Percentiles rank a stretch among this genome's conserved stretches.
phyloP scores from a whole-genome alignment of 92 coral and sea anemone genomes.

The Nematostella vectensis region DNA sequence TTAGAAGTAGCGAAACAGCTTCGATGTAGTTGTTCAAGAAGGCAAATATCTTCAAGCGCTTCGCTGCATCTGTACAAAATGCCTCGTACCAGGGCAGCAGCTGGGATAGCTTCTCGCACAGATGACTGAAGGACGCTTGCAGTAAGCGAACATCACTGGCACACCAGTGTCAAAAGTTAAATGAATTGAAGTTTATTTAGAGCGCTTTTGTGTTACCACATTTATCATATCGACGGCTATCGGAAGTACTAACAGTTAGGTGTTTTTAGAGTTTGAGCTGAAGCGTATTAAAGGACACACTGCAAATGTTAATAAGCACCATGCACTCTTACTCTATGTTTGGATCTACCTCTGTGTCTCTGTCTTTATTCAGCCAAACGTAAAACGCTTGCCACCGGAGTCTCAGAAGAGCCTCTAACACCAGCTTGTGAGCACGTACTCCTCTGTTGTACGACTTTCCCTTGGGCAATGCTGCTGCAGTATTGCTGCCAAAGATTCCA shows the following conservation, averaged over 20 bases:
- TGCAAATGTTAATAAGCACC: too few species aligned
- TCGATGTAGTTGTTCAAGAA: slow-evolving; percentile 47
- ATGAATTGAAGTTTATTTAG: too few species aligned
- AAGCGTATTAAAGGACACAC: too few species aligned
- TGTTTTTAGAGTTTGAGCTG: too few species aligned
- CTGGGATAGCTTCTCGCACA: slow-evolving; percentile 6
- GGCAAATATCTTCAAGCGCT: slow-evolving; percentile 33
- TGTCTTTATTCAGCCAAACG: not conserved
- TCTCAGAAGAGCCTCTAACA: slow-evolving; percentile 17
- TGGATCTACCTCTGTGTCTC: not conserved
- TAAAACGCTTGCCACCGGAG: not conserved
- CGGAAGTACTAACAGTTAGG: too few species aligned
- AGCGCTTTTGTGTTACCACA: too few species aligned
- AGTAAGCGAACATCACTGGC: not conserved
- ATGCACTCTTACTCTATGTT: too few species aligned
- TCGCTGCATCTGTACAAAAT: not conserved
- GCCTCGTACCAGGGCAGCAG: not conserved
- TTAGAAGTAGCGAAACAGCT: slow-evolving; percentile 26
- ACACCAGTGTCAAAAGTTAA: too few species aligned
- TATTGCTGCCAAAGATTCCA: slow-evolving; percentile 24
- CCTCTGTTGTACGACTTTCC: slow-evolving; percentile 17
- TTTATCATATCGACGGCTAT: too few species aligned
- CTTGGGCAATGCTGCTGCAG: not conserved
- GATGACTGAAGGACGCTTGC: slow-evolving; percentile 3
- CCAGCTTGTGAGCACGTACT: slow-evolving; percentile 26